Conservation (phyloP, 2,888 invertebrate genomes). For the Acleris sparsana region DNA sequence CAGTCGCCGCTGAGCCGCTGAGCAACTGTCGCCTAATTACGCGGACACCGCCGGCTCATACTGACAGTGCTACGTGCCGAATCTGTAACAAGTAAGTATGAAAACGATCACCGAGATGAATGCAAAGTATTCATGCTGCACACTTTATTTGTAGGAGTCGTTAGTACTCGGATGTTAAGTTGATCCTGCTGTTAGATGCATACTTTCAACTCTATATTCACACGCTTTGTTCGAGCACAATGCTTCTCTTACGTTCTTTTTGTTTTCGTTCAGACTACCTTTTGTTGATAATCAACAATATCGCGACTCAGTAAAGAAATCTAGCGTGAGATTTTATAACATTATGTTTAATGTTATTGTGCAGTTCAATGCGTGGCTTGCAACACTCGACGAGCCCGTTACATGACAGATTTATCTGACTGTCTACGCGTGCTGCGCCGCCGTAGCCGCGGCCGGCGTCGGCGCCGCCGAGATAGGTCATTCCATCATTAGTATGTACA, state of each 20-base stretch:
- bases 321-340: constrained; percentile 76
- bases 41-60: constrained; percentile 42
- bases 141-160: constrained; percentile 22
- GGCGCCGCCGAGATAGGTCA: constrained; percentile 45
- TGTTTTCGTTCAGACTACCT: constrained; percentile 82
- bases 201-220: constrained; percentile 77
- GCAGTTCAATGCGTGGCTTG: constrained; percentile 60
- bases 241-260: constrained; percentile 79
- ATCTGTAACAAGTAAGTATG: constrained; percentile 3
- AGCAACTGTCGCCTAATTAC: constrained; percentile 42
- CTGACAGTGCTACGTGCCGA: constrained; percentile 24
- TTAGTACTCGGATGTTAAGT: constrained; percentile 42
- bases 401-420: constrained; percentile 63
- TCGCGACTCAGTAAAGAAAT: constrained; percentile 77
- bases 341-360: constrained; percentile 78
- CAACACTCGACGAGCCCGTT: constrained; percentile 64
- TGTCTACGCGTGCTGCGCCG: constrained; percentile 33
- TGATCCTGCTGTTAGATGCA: constrained; percentile 63
- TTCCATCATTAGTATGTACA: constrained; percentile 43
- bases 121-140: constrained; percentile 17
- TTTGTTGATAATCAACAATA: constrained; percentile 80
- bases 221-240: constrained; percentile 80
- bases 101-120: background rate
- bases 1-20: constrained; percentile 37
- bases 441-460: constrained; percentile 5